A percentile compares a stretch with the other conserved stretches of the same genome.
Conservation (phyloP, 2,797 vertebrate species). For the Clarias pachynema region DNA sequence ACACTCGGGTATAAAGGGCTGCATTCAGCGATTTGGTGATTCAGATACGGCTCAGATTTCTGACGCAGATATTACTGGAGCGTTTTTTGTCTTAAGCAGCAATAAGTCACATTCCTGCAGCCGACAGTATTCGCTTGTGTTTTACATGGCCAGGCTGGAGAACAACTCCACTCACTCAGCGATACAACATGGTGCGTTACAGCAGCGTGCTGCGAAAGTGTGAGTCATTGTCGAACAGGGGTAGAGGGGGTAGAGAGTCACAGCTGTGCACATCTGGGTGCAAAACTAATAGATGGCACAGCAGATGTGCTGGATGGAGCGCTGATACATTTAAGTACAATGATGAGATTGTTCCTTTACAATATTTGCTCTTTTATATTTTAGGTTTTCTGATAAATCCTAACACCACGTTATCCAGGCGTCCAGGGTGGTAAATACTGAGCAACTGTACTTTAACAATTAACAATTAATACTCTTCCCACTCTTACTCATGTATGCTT, state of each 20-base stretch:
- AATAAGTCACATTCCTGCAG: not conserved
- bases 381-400: not conserved
- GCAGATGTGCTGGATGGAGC: not conserved
- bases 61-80: not conserved
- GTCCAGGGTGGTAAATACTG: not conserved
- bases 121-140: not conserved
- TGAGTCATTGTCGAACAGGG: not conserved
- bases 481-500: not conserved
- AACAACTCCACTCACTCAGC: not conserved
- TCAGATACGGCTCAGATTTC: not conserved
- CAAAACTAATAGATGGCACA: not conserved
- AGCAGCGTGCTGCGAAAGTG: not conserved
- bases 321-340: not conserved
- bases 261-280: slow-evolving; percentile 14
- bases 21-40: not conserved
- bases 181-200: not conserved
- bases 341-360: not conserved
- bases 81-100: not conserved
- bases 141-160: not conserved
- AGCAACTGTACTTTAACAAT: not conserved
- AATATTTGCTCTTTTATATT: not conserved
- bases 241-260: not conserved
- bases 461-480: not conserved
- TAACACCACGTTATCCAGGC: not conserved
- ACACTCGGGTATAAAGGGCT: not conserved